Evolutionary conservation across 2,113 vertebrate genomes (phyloP).

Genomic region (Nicator chloris): DNA sequence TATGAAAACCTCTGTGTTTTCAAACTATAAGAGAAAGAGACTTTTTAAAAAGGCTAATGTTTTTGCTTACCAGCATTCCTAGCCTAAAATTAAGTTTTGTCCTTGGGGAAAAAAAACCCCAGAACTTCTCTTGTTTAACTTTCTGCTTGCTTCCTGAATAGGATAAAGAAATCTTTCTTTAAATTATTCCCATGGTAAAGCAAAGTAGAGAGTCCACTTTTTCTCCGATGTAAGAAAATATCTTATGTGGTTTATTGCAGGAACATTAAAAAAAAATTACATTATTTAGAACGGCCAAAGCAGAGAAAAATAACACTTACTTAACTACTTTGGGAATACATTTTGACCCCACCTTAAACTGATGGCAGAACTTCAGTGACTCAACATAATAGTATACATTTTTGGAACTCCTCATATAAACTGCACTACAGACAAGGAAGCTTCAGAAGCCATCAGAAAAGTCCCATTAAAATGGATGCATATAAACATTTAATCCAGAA

Average conservation of each 20-base stretch:
- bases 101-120: background rate
- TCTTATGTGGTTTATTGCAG: background rate
- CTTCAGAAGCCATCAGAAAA: background rate
- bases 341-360: constrained; percentile 13
- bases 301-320: background rate
- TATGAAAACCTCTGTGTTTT: background rate
- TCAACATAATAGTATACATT: background rate
- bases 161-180: constrained; percentile 4
- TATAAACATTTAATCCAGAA: background rate
- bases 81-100: background rate
- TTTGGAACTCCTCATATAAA: background rate
- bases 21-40: background rate
- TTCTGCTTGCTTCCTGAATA: background rate
- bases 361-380: constrained; percentile 24
- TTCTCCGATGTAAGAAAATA: background rate
- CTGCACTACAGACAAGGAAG: background rate
- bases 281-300: background rate
- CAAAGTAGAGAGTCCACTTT: background rate
- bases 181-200: constrained; percentile 3
- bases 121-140: background rate
- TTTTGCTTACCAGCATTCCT: background rate
- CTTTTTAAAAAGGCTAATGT: background rate
- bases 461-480: background rate
- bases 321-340: constrained; percentile 19
- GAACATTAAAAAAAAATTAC: background rate